A percentile compares a stretch with the other conserved stretches of the same genome.
These are phyloP conservation scores for Tupaia chinensis DNA, from an alignment of 2,113 vertebrate genomes.

Conservation along the genomic window DNA sequence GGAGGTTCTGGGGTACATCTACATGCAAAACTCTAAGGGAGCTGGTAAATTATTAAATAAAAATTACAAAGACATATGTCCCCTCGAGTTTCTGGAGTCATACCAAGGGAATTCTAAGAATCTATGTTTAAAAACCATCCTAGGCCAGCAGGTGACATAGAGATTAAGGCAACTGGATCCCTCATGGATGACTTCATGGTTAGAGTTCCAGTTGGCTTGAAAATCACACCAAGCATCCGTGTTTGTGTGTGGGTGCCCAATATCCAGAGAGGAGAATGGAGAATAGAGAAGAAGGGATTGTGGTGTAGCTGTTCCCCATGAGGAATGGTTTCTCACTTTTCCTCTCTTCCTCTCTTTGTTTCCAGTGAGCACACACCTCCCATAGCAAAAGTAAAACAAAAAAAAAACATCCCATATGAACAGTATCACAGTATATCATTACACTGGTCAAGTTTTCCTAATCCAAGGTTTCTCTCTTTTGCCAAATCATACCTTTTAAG, in stretches of 20 bases:
- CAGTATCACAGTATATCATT: not conserved
- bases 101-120: not conserved
- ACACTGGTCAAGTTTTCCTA: not conserved
- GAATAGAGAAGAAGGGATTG: no score
- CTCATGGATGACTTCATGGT: no score
- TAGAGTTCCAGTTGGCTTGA: no score
- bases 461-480: not conserved
- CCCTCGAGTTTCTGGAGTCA: not conserved
- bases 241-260: no score
- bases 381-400: no score
- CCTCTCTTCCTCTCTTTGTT: no score
- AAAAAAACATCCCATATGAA: not conserved
- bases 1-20: not conserved
- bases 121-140: not conserved
- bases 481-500: not conserved
- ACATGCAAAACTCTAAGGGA: not conserved
- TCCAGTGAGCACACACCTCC: not conserved
- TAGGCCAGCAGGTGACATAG: no score
- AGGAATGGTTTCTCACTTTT: no score
- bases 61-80: not conserved
- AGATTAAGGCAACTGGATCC: no score
- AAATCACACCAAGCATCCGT: no score
- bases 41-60: not conserved
- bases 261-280: no score
- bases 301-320: no score